A percentile compares a stretch with the other conserved stretches of the same genome.
phyloP scores from a whole-genome alignment of 2,888 invertebrate species.

The Andricus quercusramuli region DNA sequence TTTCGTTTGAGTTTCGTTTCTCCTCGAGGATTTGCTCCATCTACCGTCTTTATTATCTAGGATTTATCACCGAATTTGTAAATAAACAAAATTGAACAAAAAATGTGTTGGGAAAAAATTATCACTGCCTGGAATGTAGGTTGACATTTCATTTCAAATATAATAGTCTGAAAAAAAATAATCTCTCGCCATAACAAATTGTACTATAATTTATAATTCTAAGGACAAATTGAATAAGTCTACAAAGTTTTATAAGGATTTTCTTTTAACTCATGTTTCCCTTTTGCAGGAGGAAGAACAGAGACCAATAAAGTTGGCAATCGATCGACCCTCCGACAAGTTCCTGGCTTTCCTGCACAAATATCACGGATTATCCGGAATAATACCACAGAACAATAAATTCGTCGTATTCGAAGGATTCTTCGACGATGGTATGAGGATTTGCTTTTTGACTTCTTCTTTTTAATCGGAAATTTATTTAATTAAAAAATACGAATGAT shows the following conservation, averaged over 20 bases:
- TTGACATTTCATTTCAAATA: no score
- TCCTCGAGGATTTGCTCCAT: background rate
- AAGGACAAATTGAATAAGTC: background rate
- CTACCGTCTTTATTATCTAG: background rate
- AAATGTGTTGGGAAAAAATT: no score
- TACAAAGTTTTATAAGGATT: constrained; percentile 6
- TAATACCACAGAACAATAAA: constrained; percentile 92
- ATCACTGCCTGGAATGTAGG: no score
- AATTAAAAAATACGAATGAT: no score
- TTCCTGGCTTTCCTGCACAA: constrained; percentile 91
- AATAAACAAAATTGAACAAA: no score
- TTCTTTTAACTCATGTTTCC: background rate
- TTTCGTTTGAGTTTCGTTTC: constrained; percentile 20
- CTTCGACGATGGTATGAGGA: constrained; percentile 80
- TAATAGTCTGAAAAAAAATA: no score
- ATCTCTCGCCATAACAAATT: no score
- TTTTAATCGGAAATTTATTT: no score
- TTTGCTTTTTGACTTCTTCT: background rate
- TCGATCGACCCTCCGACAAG: constrained; percentile 95
- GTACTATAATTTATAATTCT: no score
- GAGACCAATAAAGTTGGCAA: constrained; percentile 88
- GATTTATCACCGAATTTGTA: background rate
- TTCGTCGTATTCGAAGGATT: constrained; percentile 92
- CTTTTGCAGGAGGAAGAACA: constrained; percentile 83
- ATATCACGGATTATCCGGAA: constrained; percentile 85